Percentiles rank a stretch among this genome's conserved stretches.
phyloP scores from a whole-genome alignment of 2,113 vertebrate species.

The Bos javanicus region DNA sequence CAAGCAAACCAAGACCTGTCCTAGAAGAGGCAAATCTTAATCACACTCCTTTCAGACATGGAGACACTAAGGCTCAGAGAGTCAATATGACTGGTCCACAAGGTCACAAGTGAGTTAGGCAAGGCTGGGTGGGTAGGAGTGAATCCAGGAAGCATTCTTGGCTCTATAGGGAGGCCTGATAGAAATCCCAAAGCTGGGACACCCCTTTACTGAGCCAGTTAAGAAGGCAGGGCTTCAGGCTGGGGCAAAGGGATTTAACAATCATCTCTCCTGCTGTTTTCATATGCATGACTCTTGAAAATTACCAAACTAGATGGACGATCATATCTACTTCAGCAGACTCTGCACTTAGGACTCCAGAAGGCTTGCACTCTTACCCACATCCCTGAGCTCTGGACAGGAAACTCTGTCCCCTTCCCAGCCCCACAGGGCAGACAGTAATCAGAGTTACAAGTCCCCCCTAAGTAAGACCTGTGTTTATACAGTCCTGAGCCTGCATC shows the following conservation, averaged over 20 bases:
- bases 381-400: neutral
- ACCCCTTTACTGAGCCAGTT: neutral
- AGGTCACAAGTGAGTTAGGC: neutral
- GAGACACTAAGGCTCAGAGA: neutral
- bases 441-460: neutral
- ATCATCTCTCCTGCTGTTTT: neutral
- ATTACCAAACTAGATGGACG: neutral
- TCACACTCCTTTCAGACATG: neutral
- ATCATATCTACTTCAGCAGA: neutral
- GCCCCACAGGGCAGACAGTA: neutral
- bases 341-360: neutral
- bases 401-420: neutral
- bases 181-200: neutral
- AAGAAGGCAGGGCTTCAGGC: neutral
- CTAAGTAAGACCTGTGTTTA: neutral
- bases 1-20: rapidly evolving
- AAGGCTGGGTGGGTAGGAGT: neutral
- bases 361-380: neutral
- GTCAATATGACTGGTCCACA: neutral
- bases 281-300: neutral
- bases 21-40: rapidly evolving
- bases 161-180: neutral
- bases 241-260: neutral
- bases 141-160: neutral
- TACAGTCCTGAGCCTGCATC: neutral